Evolutionary conservation across 2,888 invertebrate species (phyloP), one percentile per base, ranked within the genome.

Genomic region (Dascillus cervinus): DNA sequence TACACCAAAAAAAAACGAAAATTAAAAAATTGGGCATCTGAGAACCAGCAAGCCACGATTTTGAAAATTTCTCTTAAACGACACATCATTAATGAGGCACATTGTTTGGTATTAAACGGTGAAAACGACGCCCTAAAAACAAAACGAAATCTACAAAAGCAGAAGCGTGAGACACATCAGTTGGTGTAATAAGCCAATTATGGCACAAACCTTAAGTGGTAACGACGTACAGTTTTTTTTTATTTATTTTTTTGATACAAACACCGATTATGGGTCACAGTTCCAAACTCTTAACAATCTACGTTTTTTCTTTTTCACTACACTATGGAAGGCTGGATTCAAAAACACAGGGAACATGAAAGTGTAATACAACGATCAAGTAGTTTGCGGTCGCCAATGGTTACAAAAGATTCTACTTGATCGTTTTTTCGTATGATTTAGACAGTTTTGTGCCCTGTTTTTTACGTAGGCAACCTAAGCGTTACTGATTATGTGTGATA

Each of bases 101-200:
- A 49, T 49, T 39, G 42, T 46, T 49, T 47, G 49, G 49, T 49
- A 49, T 47, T 46, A 47, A n/a, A n/a, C 20, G 38, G 38, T 34
- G 38, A n/a, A n/a, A 34, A 37, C 29, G 32, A 26, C 29, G 32
- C 29, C 37, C 37, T 38, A 38, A 34, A 28, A 32, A 38, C 38
- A 34, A n/a, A n/a, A n/a, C n/a, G n/a, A n/a, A n/a, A n/a, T n/a
- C n/a, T n/a, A n/a, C n/a, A 38, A 34, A 31, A 32, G 27, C 32
- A 32, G 23, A 36, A 36, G 31, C 26, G 14, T 32, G 31, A 36
- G 13, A 19, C 11, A 12, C 23, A 10, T 25, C 31, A 31, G 12
- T 3, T n/a, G n/a, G n/a, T n/a, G n/a, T n/a, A n/a, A n/a, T n/a
- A n/a, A n/a, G n/a, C n/a, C n/a, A n/a, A n/a, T n/a, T n/a, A n/a